Base-by-base conservation (phyloP, 2,113 vertebrate species). In the Orthonyx spaldingii region DNA sequence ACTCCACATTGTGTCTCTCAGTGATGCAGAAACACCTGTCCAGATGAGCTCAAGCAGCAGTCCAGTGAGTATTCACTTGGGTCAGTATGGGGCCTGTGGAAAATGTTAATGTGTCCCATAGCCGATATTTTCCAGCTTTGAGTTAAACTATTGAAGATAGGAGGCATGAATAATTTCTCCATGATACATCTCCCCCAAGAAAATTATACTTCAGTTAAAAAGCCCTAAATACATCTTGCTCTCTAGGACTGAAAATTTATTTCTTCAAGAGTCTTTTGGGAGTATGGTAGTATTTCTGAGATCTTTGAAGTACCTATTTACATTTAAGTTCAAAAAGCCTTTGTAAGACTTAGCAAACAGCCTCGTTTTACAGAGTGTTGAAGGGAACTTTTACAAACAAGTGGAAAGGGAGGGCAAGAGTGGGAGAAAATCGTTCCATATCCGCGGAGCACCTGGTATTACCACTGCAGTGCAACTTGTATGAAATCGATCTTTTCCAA, bases 271-370 rank as follows among this genome's bases (percentile, higher is more conserved):
- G 39, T 60, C 90, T 82, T 5, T 42, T 87, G 90, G 92, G 95
- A 95, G 32, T 52, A 8, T n/a, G 39, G 49, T 59, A 76, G 82
- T 90, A 68, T 89, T 93, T 87, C 78, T 79, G 69, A 89, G 61
- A 56, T 75, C 81, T 65, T 94, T 94, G 82, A 91, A 94, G 53
- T 76, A 76, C 57, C 42, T 93, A 71, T 95, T 96, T 91, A 85
- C 70, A 76, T 90, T 87, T 37, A 42, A 71, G 84, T 87, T 93
- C 74, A 90, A 87, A 92, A 87, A 72, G n/a, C 65, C 84, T 95
- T 91, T 91, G 65, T 89, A 75, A 82, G 84, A 56, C 27, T 74
- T 64, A 18, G 44, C 61, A 89, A 82, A 76, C 65, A 89, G n/a
- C n/a, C 46, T 88, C 35, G 17, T 72, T 65, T 69, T 65, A 44